A percentile compares a stretch with the other conserved stretches of the same genome.
phyloP scores from a whole-genome alignment of 2,113 vertebrate species.

The Telmatochromis sp. region DNA sequence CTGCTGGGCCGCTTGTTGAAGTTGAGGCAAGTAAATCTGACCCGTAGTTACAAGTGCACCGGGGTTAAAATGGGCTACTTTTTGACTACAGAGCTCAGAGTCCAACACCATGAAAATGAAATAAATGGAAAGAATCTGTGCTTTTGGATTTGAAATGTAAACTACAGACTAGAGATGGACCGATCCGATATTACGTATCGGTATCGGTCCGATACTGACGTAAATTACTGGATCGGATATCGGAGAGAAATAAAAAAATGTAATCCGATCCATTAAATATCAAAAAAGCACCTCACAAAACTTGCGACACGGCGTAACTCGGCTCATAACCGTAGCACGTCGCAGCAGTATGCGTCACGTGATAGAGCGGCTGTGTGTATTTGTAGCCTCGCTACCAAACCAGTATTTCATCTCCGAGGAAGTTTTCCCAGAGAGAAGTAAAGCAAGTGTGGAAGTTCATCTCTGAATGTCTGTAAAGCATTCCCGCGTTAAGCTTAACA shows the following conservation, averaged over 20 bases:
- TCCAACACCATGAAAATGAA: background rate
- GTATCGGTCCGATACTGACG: background rate
- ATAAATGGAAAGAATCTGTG: accelerated
- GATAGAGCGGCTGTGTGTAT: accelerated
- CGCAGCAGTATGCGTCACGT: accelerated
- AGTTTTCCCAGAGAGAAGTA: accelerated
- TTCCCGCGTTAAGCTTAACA: too few relatives aligned
- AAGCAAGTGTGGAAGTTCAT: background rate
- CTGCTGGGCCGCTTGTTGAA: background rate
- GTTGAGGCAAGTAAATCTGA: background rate
- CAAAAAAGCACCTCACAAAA: background rate
- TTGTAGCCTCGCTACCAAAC: accelerated
- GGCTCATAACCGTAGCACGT: accelerated
- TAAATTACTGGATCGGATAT: background rate
- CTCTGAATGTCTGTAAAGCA: too few relatives aligned
- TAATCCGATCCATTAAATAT: background rate
- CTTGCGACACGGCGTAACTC: background rate
- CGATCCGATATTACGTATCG: background rate
- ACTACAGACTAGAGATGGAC: background rate
- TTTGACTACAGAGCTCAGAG: background rate
- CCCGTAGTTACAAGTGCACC: background rate
- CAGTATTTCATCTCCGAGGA: accelerated
- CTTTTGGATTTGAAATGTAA: background rate
- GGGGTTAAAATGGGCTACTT: background rate
- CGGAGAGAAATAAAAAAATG: background rate